These are phyloP conservation scores for Tricholaema leucomelas DNA, from an alignment of 2,113 vertebrate genomes.

Conservation along the genomic window DNA sequence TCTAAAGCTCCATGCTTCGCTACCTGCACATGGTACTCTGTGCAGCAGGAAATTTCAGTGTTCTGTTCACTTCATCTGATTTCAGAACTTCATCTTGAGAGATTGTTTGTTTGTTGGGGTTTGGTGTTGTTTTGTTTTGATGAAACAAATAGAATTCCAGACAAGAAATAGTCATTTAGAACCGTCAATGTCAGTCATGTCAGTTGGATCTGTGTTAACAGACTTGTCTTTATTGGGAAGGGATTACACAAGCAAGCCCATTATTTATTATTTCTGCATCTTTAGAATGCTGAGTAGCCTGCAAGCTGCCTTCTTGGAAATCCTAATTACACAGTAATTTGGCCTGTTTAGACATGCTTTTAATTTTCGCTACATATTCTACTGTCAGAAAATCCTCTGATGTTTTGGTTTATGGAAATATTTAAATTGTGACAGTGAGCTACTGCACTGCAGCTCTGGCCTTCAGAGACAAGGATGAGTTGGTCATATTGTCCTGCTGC, in stretches of 20 bases:
- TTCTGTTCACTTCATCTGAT: background rate
- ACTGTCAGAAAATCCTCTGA: slow-evolving; percentile 50
- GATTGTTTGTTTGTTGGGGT: background rate
- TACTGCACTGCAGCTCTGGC: slow-evolving; percentile 15
- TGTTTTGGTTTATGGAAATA: slow-evolving; percentile 60
- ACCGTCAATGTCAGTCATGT: background rate
- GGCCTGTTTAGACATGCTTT: slow-evolving; percentile 54
- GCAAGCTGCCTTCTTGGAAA: slow-evolving; percentile 41
- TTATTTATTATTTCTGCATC: slow-evolving; percentile 57
- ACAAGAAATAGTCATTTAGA: slow-evolving; percentile 4
- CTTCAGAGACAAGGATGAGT: slow-evolving; percentile 19
- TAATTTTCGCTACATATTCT: slow-evolving; percentile 64
- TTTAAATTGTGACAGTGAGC: slow-evolving; percentile 49
- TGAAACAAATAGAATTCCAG: background rate
- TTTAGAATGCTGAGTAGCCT: slow-evolving; percentile 50
- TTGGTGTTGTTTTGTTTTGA: background rate
- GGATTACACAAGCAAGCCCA: background rate
- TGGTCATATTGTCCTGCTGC: slow-evolving; percentile 16
- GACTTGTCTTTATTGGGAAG: slow-evolving; percentile 25
- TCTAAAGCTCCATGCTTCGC: background rate
- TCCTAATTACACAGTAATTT: slow-evolving; percentile 40
- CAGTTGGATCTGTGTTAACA: background rate
- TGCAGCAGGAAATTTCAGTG: background rate
- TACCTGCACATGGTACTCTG: background rate
- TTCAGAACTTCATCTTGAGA: background rate